A percentile compares a stretch with the other conserved stretches of the same genome.
phyloP scores from a whole-genome alignment of 2,113 vertebrate genomes.

The Bettongia penicillata region DNA sequence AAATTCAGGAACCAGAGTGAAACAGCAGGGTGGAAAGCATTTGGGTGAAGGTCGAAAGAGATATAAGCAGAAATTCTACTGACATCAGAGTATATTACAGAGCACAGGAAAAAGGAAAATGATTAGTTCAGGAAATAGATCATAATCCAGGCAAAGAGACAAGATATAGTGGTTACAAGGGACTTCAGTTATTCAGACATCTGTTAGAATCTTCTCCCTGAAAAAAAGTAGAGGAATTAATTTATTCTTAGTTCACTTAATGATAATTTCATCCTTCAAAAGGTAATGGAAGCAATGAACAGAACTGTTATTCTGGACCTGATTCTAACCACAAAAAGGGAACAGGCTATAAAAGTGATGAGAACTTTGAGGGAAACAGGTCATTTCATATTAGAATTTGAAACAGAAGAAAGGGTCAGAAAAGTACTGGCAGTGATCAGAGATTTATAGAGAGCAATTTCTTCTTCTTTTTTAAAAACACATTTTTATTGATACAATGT shows the following conservation, averaged over 20 bases:
- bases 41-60: not conserved
- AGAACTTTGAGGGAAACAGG: not conserved
- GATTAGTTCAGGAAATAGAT: not conserved
- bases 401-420: not conserved
- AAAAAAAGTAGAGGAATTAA: not conserved
- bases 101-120: not conserved
- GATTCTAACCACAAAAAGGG: not conserved
- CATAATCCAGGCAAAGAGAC: not conserved
- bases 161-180: not conserved
- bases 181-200: not conserved
- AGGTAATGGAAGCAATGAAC: not conserved
- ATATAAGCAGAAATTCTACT: not conserved
- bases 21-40: not conserved
- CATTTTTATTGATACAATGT: not conserved
- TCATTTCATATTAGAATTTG: not conserved
- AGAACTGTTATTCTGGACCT: not conserved
- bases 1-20: not conserved
- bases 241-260: not conserved
- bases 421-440: not conserved
- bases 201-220: not conserved
- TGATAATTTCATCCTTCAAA: not conserved
- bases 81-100: not conserved
- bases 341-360: not conserved
- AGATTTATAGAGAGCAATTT: not conserved
- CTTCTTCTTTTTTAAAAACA: not conserved